Conservation (phyloP, 2,797 vertebrate species). For the Gobionotothen gibberifrons region DNA sequence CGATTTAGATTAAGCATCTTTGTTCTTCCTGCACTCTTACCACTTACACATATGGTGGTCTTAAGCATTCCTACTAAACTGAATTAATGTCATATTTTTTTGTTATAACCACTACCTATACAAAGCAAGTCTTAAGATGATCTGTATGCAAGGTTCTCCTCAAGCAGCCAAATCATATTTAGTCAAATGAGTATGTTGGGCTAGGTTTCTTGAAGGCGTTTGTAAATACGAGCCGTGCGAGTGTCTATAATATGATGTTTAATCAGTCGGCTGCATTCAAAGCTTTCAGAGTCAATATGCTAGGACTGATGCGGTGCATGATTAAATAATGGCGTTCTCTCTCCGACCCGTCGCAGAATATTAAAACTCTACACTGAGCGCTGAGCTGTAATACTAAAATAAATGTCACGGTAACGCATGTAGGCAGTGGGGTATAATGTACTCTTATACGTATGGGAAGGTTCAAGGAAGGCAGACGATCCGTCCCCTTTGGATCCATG, state of each 20-base stretch:
- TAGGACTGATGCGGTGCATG: slow-evolving; percentile 51
- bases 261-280: slow-evolving; percentile 50
- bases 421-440: slow-evolving; percentile 27
- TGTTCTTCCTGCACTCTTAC: slow-evolving; percentile 17
- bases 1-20: neutral
- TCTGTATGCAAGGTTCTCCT: slow-evolving; percentile 14
- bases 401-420: slow-evolving; percentile 47
- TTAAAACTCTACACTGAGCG: slow-evolving; percentile 42
- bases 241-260: slow-evolving; percentile 50
- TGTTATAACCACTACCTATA: slow-evolving; percentile 10
- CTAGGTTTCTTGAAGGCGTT: slow-evolving; percentile 23
- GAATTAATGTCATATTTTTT: slow-evolving; percentile 22
- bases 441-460: slow-evolving; percentile 28
- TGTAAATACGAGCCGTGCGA: slow-evolving; percentile 67
- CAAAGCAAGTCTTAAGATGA: slow-evolving; percentile 22
- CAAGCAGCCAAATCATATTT: slow-evolving; percentile 13
- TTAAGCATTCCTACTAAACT: slow-evolving; percentile 22
- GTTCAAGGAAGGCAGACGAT: slow-evolving; percentile 16
- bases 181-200: slow-evolving; percentile 8
- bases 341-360: slow-evolving; percentile 40
- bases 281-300: slow-evolving; percentile 37
- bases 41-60: slow-evolving; percentile 1
- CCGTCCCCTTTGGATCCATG: slow-evolving; percentile 8
- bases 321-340: slow-evolving; percentile 51
- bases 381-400: slow-evolving; percentile 32